These are phyloP conservation scores for Perizoma flavofasciatum DNA, from an alignment of 2,888 invertebrate genomes.

Conservation along the genomic window DNA sequence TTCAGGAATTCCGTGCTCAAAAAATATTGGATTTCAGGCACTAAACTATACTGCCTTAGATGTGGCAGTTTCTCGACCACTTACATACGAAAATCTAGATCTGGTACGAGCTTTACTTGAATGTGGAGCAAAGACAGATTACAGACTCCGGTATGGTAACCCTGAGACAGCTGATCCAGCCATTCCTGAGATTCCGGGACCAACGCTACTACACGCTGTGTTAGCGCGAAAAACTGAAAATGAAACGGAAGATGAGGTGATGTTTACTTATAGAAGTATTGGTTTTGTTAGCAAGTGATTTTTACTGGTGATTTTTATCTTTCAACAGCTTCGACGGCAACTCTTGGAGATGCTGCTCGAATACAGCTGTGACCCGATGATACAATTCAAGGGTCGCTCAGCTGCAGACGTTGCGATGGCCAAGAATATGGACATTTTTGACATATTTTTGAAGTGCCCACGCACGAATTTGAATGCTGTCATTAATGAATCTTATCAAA, in stretches of 20 bases:
- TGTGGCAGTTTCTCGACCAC: slow-evolving; percentile 57
- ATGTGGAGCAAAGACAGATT: slow-evolving; percentile 56
- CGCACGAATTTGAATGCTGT: slow-evolving; percentile 59
- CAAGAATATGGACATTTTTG: slow-evolving; percentile 50
- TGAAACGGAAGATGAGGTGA: slow-evolving; percentile 57
- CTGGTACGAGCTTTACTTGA: slow-evolving; percentile 58
- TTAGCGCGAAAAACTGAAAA: slow-evolving; percentile 52
- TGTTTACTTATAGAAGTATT: too few relatives aligned
- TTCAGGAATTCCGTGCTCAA: background rate
- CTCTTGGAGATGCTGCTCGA: slow-evolving; percentile 61
- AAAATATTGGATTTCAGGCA: slow-evolving; percentile 42
- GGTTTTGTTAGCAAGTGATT: too few relatives aligned
- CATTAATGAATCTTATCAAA: slow-evolving; percentile 64
- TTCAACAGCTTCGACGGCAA: slow-evolving; percentile 51
- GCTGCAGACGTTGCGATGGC: slow-evolving; percentile 60
- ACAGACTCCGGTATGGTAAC: slow-evolving; percentile 43
- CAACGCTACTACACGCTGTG: slow-evolving; percentile 65
- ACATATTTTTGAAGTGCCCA: slow-evolving; percentile 60
- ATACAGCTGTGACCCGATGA: slow-evolving; percentile 54
- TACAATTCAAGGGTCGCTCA: slow-evolving; percentile 60
- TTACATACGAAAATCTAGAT: slow-evolving; percentile 54
- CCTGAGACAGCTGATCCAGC: slow-evolving; percentile 12
- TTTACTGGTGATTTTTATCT: slow-evolving; percentile 1
- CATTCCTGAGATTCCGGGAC: slow-evolving; percentile 47
- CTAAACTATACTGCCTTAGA: slow-evolving; percentile 60